Base-by-base conservation (phyloP, 1,140 invertebrate species). In the Apis dorsata region DNA sequence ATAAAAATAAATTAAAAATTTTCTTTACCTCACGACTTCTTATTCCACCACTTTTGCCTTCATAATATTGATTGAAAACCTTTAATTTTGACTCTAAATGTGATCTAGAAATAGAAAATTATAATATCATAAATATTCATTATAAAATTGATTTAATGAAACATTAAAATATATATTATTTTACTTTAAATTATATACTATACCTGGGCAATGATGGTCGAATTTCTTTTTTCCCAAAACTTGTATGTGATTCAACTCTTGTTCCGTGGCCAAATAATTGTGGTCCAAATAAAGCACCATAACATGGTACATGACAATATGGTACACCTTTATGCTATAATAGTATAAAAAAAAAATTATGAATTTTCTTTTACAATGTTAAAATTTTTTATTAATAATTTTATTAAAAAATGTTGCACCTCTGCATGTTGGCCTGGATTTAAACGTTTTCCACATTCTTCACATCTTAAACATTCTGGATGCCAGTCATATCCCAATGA, bases 401-500 rank as follows among this genome's bases (percentile, higher is more conserved):
- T 49, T 70, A n/a, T 17, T 53, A 60, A 12, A 55, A 24, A 79
- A 84, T 66, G 49, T 65, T 76, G 87, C 92, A 97, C 97, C 95
- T 98, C 98, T 74, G 97, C 97, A 95, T 98, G 97, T 91, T 97
- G 96, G 55, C 98, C 98, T 80, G 97, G 96, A 92, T 98, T 96
- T 60, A 99, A 94, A n/a, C 97, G 95, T 93, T 98, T 98, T 11
- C 97, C 97, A 94, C 98, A 99, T 94, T 98, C 98, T 90, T 97
- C 96, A 93, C 98, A 99, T 80, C 96, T 95, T 84, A 99, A 95
- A 94, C 98, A 98, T 92, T 97, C 97, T 69, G 97, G 96, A 95
- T 98, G 98, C 98, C 98, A 99, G 91, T 98, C 98, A 91, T 98
- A 98, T 34, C 98, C 98, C 68, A 98, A 92, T 9, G 98, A 98